Evolutionary conservation across 1,140 invertebrate species (phyloP), one percentile per base, ranked within the genome.

Genomic region (Hyles euphorbiae): DNA sequence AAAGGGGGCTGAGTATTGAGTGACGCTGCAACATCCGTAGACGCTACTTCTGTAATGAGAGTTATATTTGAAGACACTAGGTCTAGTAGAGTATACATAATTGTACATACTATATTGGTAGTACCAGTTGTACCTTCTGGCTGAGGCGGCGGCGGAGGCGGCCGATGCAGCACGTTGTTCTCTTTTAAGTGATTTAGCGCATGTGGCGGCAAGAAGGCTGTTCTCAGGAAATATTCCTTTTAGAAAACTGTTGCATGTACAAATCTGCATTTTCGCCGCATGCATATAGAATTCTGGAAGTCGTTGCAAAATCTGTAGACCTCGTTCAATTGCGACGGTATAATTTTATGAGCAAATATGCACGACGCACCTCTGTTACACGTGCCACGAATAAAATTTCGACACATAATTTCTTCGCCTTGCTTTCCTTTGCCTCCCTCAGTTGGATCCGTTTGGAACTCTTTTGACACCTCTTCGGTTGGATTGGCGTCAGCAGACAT

Each of bases 181-280:
- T 67, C 58, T 47, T 67, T 67, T 4, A 72, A 53, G 44, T 79
- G 77, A 5, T 58, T 61, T 10, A 74, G 56, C 0, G 68, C 63
- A 47, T 77, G 74, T 0, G 70, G 60, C 5, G 82, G 82, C 49
- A 85, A 55, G 9, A 69, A 61, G 0, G 70, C 77, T 0, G 78
- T 77, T 22, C 79, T 63, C 22, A 74, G 80, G 45, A 81, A 83
- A 6, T 74, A 51, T 12, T 81, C 74, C 50, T 82, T 78, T 45
- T 85, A 77, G 60, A 85, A 85, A 0, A 81, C 72, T 9, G 72
- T 61, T 0, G 79, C 83, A 56, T 86, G 83, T 0, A 83, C 76
- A 61, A 78, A 86, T 53, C 70, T 77, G 48, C 83, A 86, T 8
- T 67, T 62, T 0, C 68, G 61, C 9, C 58, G 53, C 3, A 60